Conservation (phyloP, 2,113 vertebrate genomes). For the Sitta europaea region DNA sequence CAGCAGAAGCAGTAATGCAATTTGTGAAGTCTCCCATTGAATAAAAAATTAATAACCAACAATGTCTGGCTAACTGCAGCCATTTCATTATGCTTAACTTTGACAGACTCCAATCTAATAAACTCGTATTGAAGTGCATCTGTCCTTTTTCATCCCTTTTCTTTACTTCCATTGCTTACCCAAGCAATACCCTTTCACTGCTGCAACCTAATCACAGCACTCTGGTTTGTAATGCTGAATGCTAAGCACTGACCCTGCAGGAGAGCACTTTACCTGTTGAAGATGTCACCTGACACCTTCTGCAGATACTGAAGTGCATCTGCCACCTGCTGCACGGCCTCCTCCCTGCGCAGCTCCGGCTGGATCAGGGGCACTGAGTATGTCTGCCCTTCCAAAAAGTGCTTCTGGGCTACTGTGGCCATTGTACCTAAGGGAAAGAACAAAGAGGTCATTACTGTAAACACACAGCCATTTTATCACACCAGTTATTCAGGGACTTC, state of each 20-base stretch:
- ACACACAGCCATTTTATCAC: background rate
- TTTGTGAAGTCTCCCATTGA: background rate
- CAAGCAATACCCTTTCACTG: background rate
- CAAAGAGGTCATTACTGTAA: background rate
- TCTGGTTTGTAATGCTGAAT: background rate
- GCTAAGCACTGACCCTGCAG: rapidly evolving
- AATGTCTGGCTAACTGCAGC: background rate
- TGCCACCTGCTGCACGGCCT: conserved; percentile 90
- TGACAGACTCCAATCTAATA: background rate
- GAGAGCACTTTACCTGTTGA: conserved; percentile 79
- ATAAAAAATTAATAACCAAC: background rate
- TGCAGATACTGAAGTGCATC: conserved; percentile 89
- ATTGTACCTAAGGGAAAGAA: conserved; percentile 65
- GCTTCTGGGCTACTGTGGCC: conserved; percentile 76
- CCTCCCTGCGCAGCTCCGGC: conserved; percentile 88
- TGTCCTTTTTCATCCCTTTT: background rate
- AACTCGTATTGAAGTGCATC: background rate
- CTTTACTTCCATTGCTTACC: background rate
- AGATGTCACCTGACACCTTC: conserved; percentile 89
- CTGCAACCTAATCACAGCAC: background rate
- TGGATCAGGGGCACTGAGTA: conserved; percentile 92
- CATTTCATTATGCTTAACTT: background rate
- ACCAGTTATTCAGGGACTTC: background rate
- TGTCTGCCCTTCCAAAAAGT: conserved; percentile 83
- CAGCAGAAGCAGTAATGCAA: background rate